Percentiles rank a stretch among this genome's conserved stretches.
phyloP scores from a whole-genome alignment of 1,140 invertebrate genomes.

The Eupeodes corollae region DNA sequence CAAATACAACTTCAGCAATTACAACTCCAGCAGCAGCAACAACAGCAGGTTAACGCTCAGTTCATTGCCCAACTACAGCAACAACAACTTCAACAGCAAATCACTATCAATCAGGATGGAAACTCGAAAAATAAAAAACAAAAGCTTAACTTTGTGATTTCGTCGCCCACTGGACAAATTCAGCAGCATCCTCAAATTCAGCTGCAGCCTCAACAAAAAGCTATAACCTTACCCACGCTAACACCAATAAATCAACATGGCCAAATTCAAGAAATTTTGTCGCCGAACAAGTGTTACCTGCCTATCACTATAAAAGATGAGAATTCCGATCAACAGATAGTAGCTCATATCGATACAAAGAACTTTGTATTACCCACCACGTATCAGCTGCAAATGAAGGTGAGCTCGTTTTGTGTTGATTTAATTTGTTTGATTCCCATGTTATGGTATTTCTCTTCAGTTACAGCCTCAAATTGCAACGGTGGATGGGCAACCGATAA shows the following conservation, averaged over 20 bases:
- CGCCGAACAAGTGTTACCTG: constrained; percentile 34
- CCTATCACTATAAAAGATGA: constrained; percentile 35
- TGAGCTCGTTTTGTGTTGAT: constrained; percentile 4
- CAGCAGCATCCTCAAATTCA: constrained; percentile 5
- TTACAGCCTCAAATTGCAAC: constrained; percentile 30
- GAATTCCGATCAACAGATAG: constrained; percentile 34
- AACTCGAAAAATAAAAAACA: constrained; percentile 34
- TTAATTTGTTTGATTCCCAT: background rate
- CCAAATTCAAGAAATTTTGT: constrained; percentile 13
- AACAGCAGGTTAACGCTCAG: constrained; percentile 2
- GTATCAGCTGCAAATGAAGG: constrained; percentile 36
- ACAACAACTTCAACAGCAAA: background rate
- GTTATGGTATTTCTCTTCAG: constrained; percentile 7
- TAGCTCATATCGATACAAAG: constrained; percentile 35
- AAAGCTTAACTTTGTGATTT: constrained; percentile 36
- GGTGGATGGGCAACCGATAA: constrained; percentile 31
- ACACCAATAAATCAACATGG: constrained; percentile 6
- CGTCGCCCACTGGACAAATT: constrained; percentile 17
- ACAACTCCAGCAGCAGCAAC: constrained; percentile 5
- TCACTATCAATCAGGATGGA: constrained; percentile 10
- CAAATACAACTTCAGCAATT: constrained; percentile 3
- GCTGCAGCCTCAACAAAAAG: constrained; percentile 13
- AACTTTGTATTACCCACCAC: constrained; percentile 33
- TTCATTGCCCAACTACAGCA: constrained; percentile 9
- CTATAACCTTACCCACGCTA: constrained; percentile 18